Evolutionary conservation across 2,113 vertebrate species (phyloP), one percentile per base, ranked within the genome.

Genomic region (Nesoenas mayeri): DNA sequence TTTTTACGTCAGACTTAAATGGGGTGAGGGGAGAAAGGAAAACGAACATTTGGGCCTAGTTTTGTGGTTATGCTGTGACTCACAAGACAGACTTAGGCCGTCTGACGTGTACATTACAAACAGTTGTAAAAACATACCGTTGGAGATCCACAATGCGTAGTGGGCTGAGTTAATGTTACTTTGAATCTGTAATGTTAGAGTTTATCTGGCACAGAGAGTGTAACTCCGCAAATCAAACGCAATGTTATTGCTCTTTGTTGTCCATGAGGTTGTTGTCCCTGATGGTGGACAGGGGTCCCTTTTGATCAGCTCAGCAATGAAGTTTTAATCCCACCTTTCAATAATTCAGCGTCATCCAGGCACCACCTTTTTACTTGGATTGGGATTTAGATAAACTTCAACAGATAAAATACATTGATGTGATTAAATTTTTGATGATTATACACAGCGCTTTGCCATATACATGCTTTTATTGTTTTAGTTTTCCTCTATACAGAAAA

Each of bases 71-170:
- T 91, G 44, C 40, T 58, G 84, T 94, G 88, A 91, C 40, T 96
- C 88, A 77, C 58, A 82, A 90, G 79, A 96, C 87, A 82, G 94
- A 12, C 88, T 64, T n/a, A 8, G 86, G 65, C 77, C 65, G 70
- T 95, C 79, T 94, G 95, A 90, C 67, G 58, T 22, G n/a, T 82
- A 91, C 85, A 88, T 94, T 92, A 47, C 81, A 95, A 95, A 89
- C 94, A 96, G 91, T 96, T 95, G 95, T 97, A 57, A 89, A 96
- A 97, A 97, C 86, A 95, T 91, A 57, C 85, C 42, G 17, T 73
- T 69, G 79, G 82, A 42, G 72, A 73, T 17, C 65, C 71, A 79
- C 89, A 87, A 20, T 51, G 50, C 70, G 66, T 44, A 94, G 87
- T 70, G 89, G 93, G 66, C 66, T 65, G 94, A 85, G 84, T 77